phyloP scores from a whole-genome alignment of 2,888 invertebrate genomes.

The Oscheius sp. region DNA sequence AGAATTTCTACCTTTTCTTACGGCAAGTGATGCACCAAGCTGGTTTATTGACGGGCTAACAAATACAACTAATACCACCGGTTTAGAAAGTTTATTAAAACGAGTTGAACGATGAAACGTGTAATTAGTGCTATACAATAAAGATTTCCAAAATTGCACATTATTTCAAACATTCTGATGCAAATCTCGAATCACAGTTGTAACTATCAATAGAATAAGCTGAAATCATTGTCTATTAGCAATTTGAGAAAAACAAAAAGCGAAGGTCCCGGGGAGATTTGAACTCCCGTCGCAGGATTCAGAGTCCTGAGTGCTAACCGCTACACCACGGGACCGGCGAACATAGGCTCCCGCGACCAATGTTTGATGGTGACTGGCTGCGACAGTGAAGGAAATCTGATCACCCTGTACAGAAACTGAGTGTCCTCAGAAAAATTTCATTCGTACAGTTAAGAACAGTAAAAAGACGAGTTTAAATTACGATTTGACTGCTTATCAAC shows the following conservation, averaged over 20 bases:
- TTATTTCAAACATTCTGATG: too few species aligned
- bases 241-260: background rate
- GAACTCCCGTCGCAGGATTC: constrained; percentile 55
- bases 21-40: constrained; percentile 22
- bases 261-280: constrained; percentile 38
- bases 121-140: constrained; percentile 4
- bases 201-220: too few species aligned
- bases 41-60: constrained; percentile 10
- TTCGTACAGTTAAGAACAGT: too few species aligned
- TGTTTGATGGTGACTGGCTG: too few species aligned
- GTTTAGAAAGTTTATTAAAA: constrained; percentile 7
- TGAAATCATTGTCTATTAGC: too few species aligned
- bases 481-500: too few species aligned
- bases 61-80: background rate
- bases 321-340: constrained; percentile 76
- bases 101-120: constrained; percentile 12
- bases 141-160: background rate
- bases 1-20: constrained; percentile 21
- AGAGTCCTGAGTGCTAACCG: constrained; percentile 60
- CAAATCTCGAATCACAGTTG: too few species aligned
- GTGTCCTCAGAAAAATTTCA: too few species aligned
- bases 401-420: too few species aligned
- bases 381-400: too few species aligned
- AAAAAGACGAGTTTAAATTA: too few species aligned
- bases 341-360: too few species aligned